Percentiles rank a stretch among this genome's conserved stretches.
phyloP scores from a whole-genome alignment of 2,113 vertebrate genomes.

The Varanus salvator region DNA sequence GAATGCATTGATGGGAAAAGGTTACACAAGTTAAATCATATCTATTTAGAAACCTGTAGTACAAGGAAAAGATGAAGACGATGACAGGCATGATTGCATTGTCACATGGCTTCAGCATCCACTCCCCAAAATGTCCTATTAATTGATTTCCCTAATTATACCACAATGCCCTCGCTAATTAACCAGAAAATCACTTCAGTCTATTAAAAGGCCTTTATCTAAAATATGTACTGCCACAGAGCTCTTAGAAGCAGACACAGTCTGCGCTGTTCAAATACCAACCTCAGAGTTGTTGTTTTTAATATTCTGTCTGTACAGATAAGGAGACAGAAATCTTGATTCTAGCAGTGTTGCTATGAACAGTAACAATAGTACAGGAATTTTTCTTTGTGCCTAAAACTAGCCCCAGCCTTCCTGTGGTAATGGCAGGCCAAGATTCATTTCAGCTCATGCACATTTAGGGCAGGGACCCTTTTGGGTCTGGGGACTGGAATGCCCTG shows the following conservation, averaged over 20 bases:
- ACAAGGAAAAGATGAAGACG: slow-evolving; percentile 15
- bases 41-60: slow-evolving; percentile 10
- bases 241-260: not conserved
- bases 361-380: not conserved
- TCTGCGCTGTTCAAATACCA: not conserved
- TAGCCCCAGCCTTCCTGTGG: not conserved
- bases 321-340: not conserved
- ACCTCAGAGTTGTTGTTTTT: not conserved
- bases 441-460: not conserved
- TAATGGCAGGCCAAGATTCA: not conserved
- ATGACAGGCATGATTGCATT: slow-evolving; percentile 10
- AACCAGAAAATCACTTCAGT: slow-evolving; percentile 46
- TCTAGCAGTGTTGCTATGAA: not conserved
- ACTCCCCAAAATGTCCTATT: slow-evolving; percentile 49
- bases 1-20: not conserved
- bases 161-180: slow-evolving; percentile 68
- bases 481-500: no score
- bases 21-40: slow-evolving; percentile 22
- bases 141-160: slow-evolving; percentile 74
- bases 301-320: not conserved
- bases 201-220: slow-evolving; percentile 27
- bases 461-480: no score
- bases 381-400: not conserved
- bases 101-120: slow-evolving; percentile 30
- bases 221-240: slow-evolving; percentile 17